phyloP scores from a whole-genome alignment of 2,113 vertebrate species.

The Antechinus flavipes region DNA sequence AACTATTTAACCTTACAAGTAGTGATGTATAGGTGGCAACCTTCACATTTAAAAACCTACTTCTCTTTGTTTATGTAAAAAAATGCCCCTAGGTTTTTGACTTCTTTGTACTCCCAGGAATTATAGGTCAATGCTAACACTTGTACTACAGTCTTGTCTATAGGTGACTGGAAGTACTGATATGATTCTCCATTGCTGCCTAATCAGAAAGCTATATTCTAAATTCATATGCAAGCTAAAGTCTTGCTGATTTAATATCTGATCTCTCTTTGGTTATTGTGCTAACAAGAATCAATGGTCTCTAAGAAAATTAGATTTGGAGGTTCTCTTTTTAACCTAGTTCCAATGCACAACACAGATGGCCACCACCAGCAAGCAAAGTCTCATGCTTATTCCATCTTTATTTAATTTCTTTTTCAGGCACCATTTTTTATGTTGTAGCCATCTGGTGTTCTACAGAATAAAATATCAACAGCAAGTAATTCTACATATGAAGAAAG shows the following conservation, averaged over 20 bases:
- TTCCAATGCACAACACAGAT: slow-evolving; percentile 58
- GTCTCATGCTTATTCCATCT: slow-evolving; percentile 52
- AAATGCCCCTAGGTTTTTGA: slow-evolving; percentile 51
- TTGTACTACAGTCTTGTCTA: slow-evolving; percentile 62
- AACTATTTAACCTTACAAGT: slow-evolving; percentile 59
- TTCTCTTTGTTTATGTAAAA: slow-evolving; percentile 61
- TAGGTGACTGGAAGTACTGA: slow-evolving; percentile 49
- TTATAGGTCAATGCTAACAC: slow-evolving; percentile 62
- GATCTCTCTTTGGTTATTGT: slow-evolving; percentile 34
- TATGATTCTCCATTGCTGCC: slow-evolving; percentile 40
- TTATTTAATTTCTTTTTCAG: slow-evolving; percentile 69
- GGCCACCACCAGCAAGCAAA: slow-evolving; percentile 56
- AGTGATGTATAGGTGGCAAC: slow-evolving; percentile 38
- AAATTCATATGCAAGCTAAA: slow-evolving; percentile 20
- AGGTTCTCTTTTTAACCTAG: slow-evolving; percentile 51
- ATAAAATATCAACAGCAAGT: slow-evolving; percentile 40
- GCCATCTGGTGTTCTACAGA: slow-evolving; percentile 61
- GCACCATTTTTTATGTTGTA: slow-evolving; percentile 65
- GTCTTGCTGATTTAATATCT: slow-evolving; percentile 61
- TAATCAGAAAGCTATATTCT: slow-evolving; percentile 24
- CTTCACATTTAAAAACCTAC: slow-evolving; percentile 51
- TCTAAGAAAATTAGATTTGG: slow-evolving; percentile 60
- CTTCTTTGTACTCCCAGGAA: slow-evolving; percentile 51
- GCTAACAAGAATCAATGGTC: slow-evolving; percentile 43
- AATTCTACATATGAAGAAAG: background rate